Evolutionary conservation across 2,113 vertebrate genomes (phyloP), one percentile per base, ranked within the genome.

Genomic region (Calyptomena viridis): DNA sequence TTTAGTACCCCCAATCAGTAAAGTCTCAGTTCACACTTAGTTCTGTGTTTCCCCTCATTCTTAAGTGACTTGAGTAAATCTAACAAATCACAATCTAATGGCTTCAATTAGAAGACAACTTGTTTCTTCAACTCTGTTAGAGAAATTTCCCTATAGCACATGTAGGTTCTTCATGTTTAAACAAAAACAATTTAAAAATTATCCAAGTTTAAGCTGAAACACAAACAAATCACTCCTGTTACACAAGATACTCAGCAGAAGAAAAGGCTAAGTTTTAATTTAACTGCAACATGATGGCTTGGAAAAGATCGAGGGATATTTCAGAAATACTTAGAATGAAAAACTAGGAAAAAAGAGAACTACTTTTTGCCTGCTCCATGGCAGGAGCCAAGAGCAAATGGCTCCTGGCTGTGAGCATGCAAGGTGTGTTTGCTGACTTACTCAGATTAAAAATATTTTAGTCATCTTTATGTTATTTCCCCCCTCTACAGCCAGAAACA

Each of bases 341-440:
- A 87, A 66, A 53, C 39, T 8, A 24, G 46, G 46, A 60, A 24
- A 24, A 74, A n/a, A 25, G 4, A 66, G 4, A 64, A 75, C 49
- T 56, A 66, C 8, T 74, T 87, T 78, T 69, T 55, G 37, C 44
- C 47, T 79, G 21, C 53, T 40, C 11, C 30, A 10, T 6, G 31
- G 58, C 46, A 69, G 4, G 3, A 85, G 72, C 78, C 87, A 94
- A 76, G 68, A 90, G 59, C 81, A 89, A 95, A 95, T 35, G 74
- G 69, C 59, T 91, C 62, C 74, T 82, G 74, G 78, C 59, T 83
- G 82, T 31, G 21, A 89, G 56, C 39, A 47, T 0, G 0, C 35
- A 93, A 85, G 27, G 75, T 53, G 21, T 89, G 82, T 90, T 95
- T 93, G 82, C 90, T 77, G 42, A 84, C 67, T 85, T 68, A 79